Conservation (phyloP, 2,888 invertebrate genomes). For the Coremacera marginata region DNA sequence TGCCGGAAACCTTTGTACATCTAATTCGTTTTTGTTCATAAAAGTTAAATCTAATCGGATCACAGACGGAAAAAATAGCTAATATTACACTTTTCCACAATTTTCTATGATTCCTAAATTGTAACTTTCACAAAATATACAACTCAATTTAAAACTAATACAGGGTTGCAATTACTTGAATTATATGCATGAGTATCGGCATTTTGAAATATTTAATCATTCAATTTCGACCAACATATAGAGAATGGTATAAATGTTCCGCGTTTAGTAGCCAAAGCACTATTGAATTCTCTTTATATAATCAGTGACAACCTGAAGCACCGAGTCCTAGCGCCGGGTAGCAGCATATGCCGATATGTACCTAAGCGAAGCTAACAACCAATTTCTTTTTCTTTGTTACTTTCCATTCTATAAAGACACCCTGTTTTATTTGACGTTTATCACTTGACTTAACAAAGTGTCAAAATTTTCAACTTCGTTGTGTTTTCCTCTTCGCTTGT, state of each 20-base stretch:
- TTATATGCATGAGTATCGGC: no score
- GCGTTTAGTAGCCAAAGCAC: no score
- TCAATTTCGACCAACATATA: no score
- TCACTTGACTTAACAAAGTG: no score
- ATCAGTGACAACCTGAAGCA: not conserved
- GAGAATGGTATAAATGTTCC: no score
- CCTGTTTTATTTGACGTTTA: no score
- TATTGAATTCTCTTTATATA: no score
- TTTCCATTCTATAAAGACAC: not conserved
- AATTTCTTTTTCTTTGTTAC: not conserved
- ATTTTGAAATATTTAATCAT: no score
- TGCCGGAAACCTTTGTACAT: no score
- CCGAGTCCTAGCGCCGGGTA: not conserved
- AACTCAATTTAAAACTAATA: conserved; percentile 34
- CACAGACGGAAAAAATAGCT: no score
- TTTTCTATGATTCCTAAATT: not conserved
- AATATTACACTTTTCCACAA: not conserved
- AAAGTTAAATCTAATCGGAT: no score
- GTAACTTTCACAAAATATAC: conserved; percentile 33
- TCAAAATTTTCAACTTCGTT: not conserved
- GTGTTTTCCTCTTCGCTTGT: not conserved
- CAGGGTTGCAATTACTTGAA: not conserved
- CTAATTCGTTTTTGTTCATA: no score
- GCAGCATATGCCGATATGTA: not conserved
- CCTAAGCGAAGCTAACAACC: conserved; percentile 1